Evolutionary conservation across 2,797 vertebrate species (phyloP), one percentile per base, ranked within the genome.

Genomic region (Loris lydekkerianus): DNA sequence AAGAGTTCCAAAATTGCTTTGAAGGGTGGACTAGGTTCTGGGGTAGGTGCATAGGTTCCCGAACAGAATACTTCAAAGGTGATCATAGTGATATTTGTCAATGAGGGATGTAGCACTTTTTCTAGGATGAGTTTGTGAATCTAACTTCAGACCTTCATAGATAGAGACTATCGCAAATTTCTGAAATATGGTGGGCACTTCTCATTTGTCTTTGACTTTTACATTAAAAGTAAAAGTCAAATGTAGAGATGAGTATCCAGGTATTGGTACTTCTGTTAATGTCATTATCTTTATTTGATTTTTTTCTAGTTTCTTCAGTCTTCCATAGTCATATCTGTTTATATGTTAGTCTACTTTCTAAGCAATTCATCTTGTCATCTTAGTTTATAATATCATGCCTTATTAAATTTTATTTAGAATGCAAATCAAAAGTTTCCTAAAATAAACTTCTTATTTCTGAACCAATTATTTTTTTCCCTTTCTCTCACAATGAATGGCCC

Each of bases 281-380:
- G 10, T 58, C 31, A 87, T 37, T 69, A 9, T 61, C 69, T 87
- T 93, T 70, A 37, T 29, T 58, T 89, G 60, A 77, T 20, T 82
- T 21, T 58, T 10, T 40, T 34, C 4, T 37, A 56, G 43, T 88
- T 93, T 63, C 21, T 84, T 72, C 58, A n/a, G 1, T 91, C 1
- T n/a, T 86, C 46, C 63, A 80, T 4, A 58, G 34, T 61, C 2
- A 78, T 14, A 2, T 81, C 67, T 58, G 43, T 81, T 73, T 90
- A 3, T 70, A 94, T 89, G 69, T 91, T 76, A 56, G 25, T 89
- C n/a, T 89, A n/a, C n/a, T 95, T 95, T 72, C 43, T 92, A 67
- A 92, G 37, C 13, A 76, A 40, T 73, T 80, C 25, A 76, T 65
- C 89, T 78, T 87, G 10, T 21, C 31, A 94, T 87, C 7, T 89